Evolutionary conservation across 2,888 invertebrate genomes (phyloP).

Genomic region (Sclerodermus sp.): DNA sequence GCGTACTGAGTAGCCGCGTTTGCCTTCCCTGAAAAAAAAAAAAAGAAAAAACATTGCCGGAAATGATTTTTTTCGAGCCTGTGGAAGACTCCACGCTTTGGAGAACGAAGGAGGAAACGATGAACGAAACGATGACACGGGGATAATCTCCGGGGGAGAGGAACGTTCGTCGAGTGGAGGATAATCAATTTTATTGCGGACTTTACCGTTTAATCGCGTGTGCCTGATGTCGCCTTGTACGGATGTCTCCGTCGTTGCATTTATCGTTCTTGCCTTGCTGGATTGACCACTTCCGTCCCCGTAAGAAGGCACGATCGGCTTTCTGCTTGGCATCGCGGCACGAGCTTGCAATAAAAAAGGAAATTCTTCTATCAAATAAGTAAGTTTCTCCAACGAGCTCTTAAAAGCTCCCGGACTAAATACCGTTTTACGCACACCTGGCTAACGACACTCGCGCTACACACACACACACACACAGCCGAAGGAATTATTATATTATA

Average conservation of each 20-base stretch:
- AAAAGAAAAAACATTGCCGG: no score
- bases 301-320: conserved; percentile 21
- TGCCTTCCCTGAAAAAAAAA: no score
- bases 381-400: no score
- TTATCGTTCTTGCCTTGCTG: conserved; percentile 22
- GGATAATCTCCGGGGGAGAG: not conserved
- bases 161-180: not conserved
- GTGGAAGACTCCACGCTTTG: no score
- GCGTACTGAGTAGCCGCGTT: conserved; percentile 40
- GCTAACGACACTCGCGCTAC: no score
- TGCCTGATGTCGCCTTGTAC: conserved; percentile 9
- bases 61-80: no score
- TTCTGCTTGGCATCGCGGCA: conserved; percentile 20
- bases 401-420: no score
- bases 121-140: no score
- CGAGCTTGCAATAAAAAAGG: conserved; percentile 17
- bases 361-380: not conserved
- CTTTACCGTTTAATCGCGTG: conserved; percentile 22
- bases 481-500: no score
- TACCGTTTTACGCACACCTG: no score
- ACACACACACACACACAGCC: no score
- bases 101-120: no score
- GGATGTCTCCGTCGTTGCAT: conserved; percentile 10
- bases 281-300: conserved; percentile 21
- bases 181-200: not conserved